A percentile compares a stretch with the other conserved stretches of the same genome.
phyloP scores from a whole-genome alignment of 2,888 invertebrate species.

The Brachyopa scutellaris region DNA sequence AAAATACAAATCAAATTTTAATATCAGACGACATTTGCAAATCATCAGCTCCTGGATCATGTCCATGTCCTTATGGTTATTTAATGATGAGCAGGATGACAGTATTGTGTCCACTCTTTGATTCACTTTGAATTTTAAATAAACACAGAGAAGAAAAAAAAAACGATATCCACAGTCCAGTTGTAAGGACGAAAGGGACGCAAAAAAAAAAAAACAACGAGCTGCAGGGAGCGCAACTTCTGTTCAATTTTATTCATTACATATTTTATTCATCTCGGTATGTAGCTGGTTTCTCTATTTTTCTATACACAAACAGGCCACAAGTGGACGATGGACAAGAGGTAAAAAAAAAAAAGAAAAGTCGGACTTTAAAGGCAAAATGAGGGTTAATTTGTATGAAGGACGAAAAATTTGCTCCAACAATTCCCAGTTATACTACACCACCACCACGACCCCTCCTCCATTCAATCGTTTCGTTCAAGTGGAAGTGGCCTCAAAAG shows the following conservation, averaged over 20 bases:
- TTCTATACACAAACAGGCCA: neutral
- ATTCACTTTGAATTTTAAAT: conserved; percentile 41
- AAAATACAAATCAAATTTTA: conserved; percentile 41
- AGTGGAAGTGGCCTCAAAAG: conserved; percentile 47
- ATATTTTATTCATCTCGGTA: conserved; percentile 62
- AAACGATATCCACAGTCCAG: conserved; percentile 8
- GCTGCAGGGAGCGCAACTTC: conserved; percentile 12
- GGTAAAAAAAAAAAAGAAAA: neutral
- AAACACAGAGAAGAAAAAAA: conserved; percentile 10
- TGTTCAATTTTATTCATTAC: conserved; percentile 52
- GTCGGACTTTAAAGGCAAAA: conserved; percentile 30
- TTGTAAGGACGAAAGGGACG: too few relatives aligned
- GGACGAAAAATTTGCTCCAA: conserved; percentile 24
- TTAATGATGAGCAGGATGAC: conserved; percentile 13
- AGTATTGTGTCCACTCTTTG: conserved; percentile 44
- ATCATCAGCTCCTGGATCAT: neutral
- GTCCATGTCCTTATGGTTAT: conserved; percentile 25
- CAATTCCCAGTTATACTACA: neutral
- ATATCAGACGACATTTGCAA: neutral
- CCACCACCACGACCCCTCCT: neutral
- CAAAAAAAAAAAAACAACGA: neutral
- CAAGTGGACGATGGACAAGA: conserved; percentile 21
- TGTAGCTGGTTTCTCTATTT: neutral
- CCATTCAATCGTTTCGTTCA: conserved; percentile 12
- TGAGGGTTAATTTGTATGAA: conserved; percentile 57